Evolutionary conservation across 2,888 invertebrate species (phyloP).

Genomic region (Danaus chrysippus): DNA sequence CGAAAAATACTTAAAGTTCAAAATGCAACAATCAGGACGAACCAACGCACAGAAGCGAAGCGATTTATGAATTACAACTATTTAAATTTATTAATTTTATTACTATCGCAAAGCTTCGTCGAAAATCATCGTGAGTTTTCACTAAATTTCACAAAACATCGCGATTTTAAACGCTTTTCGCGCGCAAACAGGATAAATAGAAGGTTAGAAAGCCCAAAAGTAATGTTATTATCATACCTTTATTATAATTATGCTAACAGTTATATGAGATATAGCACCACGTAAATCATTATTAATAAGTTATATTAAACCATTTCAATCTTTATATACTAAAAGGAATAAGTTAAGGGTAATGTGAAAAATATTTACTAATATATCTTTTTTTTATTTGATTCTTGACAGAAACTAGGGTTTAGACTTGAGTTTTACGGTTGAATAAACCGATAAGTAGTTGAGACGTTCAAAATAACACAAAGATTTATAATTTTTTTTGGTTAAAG

Average conservation of each 20-base stretch:
- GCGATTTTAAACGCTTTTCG: conserved; percentile 49
- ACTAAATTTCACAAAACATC: conserved; percentile 30
- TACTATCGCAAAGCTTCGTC: conserved; percentile 35
- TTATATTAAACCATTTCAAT: background rate
- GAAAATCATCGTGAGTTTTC: background rate
- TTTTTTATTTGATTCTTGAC: conserved; percentile 12
- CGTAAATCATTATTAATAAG: background rate
- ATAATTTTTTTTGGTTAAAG: background rate
- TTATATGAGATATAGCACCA: conserved; percentile 5
- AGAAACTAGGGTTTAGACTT: background rate
- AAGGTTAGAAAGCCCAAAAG: conserved; percentile 40
- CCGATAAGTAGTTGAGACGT: background rate
- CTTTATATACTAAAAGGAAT: background rate
- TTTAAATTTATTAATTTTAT: conserved; percentile 47
- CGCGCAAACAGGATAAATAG: conserved; percentile 33
- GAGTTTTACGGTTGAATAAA: background rate
- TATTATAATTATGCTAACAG: conserved; percentile 4
- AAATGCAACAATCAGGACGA: conserved; percentile 39
- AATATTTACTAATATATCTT: conserved; percentile 32
- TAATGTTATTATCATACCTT: conserved; percentile 23
- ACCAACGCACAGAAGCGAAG: conserved; percentile 41
- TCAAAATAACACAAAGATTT: background rate
- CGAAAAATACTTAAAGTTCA: conserved; percentile 38
- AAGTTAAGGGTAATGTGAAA: conserved; percentile 19
- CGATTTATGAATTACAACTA: conserved; percentile 58